Evolutionary conservation across 2,797 vertebrate species (phyloP), one percentile per base, ranked within the genome.

Genomic region (Myripristis murdjan): DNA sequence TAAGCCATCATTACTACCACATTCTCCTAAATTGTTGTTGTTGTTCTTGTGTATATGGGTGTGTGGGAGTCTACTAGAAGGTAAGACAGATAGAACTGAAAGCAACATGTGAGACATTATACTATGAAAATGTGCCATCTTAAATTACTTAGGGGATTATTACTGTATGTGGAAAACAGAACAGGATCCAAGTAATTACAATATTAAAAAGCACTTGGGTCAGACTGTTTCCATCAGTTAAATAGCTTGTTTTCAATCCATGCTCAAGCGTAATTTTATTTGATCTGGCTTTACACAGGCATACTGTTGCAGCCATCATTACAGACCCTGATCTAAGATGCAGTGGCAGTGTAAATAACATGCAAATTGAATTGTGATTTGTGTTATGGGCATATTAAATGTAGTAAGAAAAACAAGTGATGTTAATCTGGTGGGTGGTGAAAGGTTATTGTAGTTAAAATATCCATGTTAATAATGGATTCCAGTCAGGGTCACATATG

Each of bases 381-480:
- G 73, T 60, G 77, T 89, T 81, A 81, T 26, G 48, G 46, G 12
- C 0, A 63, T 39, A 86, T 76, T 73, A 82, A 85, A 64, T 39
- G 54, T 84, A 52, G 31, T 79, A 55, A 80, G 57, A 82, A 43
- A 70, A 82, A 87, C 70, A 86, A 65, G 86, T 91, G 81, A 84
- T 87, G 90, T 93, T 93, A 94, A 90, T 87, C 77, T 86, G 60
- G 49, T 79, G 61, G 66, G 75, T 39, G 62, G 77, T 79, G 76
- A 86, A 67, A 87, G 63, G 85, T 93, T 91, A 89, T 86, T 79
- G 56, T 82, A 85, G 89, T 91, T 84, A 83, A 84, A 77, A 75
- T 70, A 82, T 58, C 73, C 43, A 44, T 78, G 88, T 92, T 90
- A 91, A 91, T 88, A 51, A 64, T 83, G 63, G 73, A 63, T 55